Base-by-base conservation (phyloP, 2,888 invertebrate genomes). In the Brachypalpus laphriformis region DNA sequence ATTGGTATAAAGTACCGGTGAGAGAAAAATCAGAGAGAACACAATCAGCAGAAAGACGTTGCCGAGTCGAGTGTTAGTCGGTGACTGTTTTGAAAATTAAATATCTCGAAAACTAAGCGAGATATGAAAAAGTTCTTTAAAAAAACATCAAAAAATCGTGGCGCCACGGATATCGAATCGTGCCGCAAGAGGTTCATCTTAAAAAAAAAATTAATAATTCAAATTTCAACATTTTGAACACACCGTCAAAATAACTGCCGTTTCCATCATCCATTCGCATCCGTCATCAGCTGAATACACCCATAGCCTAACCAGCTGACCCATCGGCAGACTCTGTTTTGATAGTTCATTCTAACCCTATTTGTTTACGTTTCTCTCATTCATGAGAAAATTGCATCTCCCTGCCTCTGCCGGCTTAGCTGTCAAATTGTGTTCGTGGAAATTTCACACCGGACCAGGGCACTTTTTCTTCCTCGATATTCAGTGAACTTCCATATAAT, bases 361-460 rank as follows among this genome's bases (percentile, higher is more conserved):
- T 25, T 83, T 83, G 78, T 83, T 83, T 78, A 83, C 63, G 34
- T 56, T 34, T 63, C 18, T 63, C 16, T 20, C 28, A 31, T n/a
- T n/a, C 18, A 34, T 9, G 14, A 28, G 22, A 51, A 65, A 40
- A n/a, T 45, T 14, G 20, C 63, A 47, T 68, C n/a, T n/a, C 63
- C 63, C 61, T 45, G 54, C 14, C 40, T 72, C 68, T 56, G 80
- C 80, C 83, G 83, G 80, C 75, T 70, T 78, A 22, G 47, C 49
- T 83, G 74, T 80, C 80, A 75, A 77, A 72, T 31, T 45, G 14
- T 37, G 8, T 45, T 63, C 20, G 68, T 70, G 63, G 34, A 56
- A 47, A 49, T 63, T 68, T 28, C 25, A 49, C 47, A 25, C 66
- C 61, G 49, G 54, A 47, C 70, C 54, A 47, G 25, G 42, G 31